Conservation (phyloP, 2,113 vertebrate species). For the Pristiophorus japonicus region DNA sequence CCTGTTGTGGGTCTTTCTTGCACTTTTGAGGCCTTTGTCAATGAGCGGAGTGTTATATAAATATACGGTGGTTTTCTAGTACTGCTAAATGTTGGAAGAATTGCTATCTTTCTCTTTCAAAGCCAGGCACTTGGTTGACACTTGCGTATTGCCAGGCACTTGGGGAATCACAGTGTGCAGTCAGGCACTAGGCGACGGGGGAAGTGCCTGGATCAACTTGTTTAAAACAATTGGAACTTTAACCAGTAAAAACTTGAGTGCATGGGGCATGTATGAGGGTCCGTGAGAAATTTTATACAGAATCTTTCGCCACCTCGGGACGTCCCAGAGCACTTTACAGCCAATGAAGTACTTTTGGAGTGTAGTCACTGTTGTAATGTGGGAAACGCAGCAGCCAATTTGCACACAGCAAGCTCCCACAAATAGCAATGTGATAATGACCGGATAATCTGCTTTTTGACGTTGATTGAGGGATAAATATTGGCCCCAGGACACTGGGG, state of each 20-base stretch:
- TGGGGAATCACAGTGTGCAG: not conserved
- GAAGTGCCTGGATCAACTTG: too few relatives aligned
- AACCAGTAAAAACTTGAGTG: too few relatives aligned
- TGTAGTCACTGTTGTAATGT: not conserved
- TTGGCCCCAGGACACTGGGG: too few relatives aligned
- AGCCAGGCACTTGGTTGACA: not conserved
- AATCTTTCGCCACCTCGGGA: not conserved
- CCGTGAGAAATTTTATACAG: not conserved
- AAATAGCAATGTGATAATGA: not conserved
- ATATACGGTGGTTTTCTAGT: not conserved
- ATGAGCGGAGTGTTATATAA: not conserved
- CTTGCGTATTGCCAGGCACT: not conserved
- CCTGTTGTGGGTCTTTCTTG: not conserved
- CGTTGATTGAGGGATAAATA: not conserved
- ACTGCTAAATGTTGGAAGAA: not conserved
- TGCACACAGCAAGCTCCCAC: not conserved
- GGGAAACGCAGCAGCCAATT: not conserved
- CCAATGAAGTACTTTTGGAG: not conserved
- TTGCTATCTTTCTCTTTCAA: not conserved
- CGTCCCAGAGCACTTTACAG: not conserved
- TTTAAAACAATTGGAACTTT: too few relatives aligned
- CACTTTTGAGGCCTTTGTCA: not conserved
- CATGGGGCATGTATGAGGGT: too few relatives aligned
- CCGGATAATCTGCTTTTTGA: not conserved
- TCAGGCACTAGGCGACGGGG: too few relatives aligned